Evolutionary conservation across 35 echinoderm and acorn worm species (phyloP).

Genomic region (Lytechinus variegatus): DNA sequence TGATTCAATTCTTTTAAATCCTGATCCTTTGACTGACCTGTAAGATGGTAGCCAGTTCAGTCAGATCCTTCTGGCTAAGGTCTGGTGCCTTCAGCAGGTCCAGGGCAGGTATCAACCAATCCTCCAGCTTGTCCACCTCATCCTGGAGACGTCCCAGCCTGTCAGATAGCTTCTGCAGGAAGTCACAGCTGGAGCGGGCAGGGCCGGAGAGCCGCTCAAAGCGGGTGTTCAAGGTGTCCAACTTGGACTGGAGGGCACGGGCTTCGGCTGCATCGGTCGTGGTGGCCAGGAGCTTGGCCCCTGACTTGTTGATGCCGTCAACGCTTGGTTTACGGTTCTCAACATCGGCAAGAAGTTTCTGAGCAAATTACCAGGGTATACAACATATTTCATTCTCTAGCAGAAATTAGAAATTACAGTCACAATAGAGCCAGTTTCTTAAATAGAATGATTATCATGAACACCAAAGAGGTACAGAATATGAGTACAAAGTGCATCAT

Average conservation of each 20-base stretch:
- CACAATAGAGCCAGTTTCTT: too few relatives aligned
- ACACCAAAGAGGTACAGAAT: too few relatives aligned
- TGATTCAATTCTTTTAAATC: background rate
- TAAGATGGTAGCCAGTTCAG: constrained; percentile 72
- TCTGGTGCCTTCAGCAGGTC: constrained; percentile 81
- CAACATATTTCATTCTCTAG: background rate
- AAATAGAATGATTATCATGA: too few relatives aligned
- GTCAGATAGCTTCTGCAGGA: constrained; percentile 82
- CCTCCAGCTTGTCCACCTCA: constrained; percentile 89
- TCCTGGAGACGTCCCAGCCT: constrained; percentile 75
- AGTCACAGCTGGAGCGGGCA: constrained; percentile 65
- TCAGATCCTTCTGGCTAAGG: constrained; percentile 76
- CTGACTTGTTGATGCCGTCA: constrained; percentile 80
- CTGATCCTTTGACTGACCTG: constrained; percentile 50
- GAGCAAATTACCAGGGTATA: background rate
- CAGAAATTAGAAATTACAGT: too few relatives aligned
- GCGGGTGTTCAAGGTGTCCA: constrained; percentile 83
- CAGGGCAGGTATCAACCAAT: constrained; percentile 92
- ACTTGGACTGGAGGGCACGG: constrained; percentile 72
- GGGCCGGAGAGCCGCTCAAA: constrained; percentile 65
- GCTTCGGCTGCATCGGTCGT: constrained; percentile 81
- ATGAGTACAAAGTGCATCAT: too few relatives aligned
- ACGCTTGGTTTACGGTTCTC: constrained; percentile 81
- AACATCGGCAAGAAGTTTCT: constrained; percentile 82
- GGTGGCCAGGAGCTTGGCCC: constrained; percentile 69